A percentile compares a stretch with the other conserved stretches of the same genome.
These are phyloP conservation scores for Silurus asotus DNA, from an alignment of 2,113 vertebrate genomes.

Conservation along the genomic window DNA sequence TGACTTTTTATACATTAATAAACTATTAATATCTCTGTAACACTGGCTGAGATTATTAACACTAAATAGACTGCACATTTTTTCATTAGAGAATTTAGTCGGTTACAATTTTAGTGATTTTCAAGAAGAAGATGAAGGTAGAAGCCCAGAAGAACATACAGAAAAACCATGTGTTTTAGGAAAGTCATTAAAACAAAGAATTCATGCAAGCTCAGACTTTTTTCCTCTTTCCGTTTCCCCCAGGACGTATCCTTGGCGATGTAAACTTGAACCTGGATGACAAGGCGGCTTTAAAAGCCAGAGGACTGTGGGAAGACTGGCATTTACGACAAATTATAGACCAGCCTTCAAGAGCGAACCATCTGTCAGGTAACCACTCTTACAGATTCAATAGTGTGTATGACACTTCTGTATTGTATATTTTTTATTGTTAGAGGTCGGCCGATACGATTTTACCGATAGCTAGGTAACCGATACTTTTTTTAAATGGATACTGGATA, in stretches of 20 bases:
- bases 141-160: neutral
- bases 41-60: neutral
- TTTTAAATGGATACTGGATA: no score
- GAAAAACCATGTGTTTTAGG: neutral
- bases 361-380: conserved; percentile 72
- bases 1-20: no score
- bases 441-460: no score
- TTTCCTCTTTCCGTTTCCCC: conserved; percentile 15
- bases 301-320: conserved; percentile 81
- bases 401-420: neutral
- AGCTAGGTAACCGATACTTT: no score
- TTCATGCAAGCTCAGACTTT: neutral
- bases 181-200: neutral
- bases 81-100: neutral
- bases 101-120: neutral
- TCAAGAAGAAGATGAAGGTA: neutral
- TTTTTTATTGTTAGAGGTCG: no score
- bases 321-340: conserved; percentile 79
- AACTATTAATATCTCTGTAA: no score
- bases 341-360: conserved; percentile 73
- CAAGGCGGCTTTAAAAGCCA: conserved; percentile 76
- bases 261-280: conserved; percentile 79
- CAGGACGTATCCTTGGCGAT: conserved; percentile 78
- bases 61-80: neutral
- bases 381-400: neutral